phyloP scores from a whole-genome alignment of 1,140 invertebrate genomes.

The Panagrolaimus sp. region DNA sequence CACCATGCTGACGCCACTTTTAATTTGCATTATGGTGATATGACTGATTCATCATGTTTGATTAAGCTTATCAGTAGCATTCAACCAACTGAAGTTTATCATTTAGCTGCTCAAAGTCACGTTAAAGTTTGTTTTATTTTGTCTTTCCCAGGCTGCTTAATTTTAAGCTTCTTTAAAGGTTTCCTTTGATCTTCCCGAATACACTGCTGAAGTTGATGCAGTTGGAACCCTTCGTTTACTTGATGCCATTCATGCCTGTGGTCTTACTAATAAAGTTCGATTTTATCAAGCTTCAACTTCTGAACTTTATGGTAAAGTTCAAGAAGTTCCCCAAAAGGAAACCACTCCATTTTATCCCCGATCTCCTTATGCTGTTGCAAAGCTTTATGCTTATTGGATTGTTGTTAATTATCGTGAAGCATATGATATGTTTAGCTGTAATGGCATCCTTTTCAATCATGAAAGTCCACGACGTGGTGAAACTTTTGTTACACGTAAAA shows the following conservation, averaged over 20 bases:
- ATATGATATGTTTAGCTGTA: constrained; percentile 93
- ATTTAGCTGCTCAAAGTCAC: constrained; percentile 98
- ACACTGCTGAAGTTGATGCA: constrained; percentile 96
- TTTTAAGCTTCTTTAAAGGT: constrained; percentile 62
- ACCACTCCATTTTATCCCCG: constrained; percentile 96
- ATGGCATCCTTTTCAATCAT: constrained; percentile 98
- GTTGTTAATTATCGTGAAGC: constrained; percentile 95
- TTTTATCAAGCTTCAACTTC: constrained; percentile 99
- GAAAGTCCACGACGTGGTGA: constrained; percentile 92
- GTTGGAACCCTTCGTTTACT: constrained; percentile 88
- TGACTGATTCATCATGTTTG: constrained; percentile 94
- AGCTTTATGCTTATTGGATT: constrained; percentile 98
- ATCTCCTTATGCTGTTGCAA: constrained; percentile 98
- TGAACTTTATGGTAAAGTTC: constrained; percentile 94
- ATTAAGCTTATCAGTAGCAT: constrained; percentile 84
- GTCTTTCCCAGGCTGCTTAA: too few relatives aligned
- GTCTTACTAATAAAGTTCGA: constrained; percentile 73
- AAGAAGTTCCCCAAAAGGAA: constrained; percentile 91
- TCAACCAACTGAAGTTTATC: constrained; percentile 90
- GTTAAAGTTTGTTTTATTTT: constrained; percentile 74
- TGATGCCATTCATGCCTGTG: constrained; percentile 88
- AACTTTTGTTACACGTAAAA: constrained; percentile 97
- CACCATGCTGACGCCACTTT: constrained; percentile 61
- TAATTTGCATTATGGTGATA: constrained; percentile 95
- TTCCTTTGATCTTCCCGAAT: constrained; percentile 94